Evolutionary conservation across 2,113 vertebrate species (phyloP), one percentile per base, ranked within the genome.

Genomic region (Pholis gunnellus): DNA sequence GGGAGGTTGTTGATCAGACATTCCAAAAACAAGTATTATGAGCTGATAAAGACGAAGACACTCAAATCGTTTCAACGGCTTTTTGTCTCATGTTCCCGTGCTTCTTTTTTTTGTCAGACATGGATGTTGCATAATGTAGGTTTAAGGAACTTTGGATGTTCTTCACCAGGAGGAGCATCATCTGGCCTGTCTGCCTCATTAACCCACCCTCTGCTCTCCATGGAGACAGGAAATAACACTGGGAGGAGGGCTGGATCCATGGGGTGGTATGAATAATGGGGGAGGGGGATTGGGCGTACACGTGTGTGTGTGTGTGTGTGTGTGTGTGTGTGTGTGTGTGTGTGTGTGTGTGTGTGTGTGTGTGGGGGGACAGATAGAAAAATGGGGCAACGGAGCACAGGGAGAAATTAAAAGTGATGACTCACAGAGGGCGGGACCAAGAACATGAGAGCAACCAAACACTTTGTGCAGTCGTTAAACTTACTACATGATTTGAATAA

Each of bases 121-220:
- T 29, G 14, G 36, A 8, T 71, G 0, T 79, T 87, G 46, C 46
- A 68, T 84, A 76, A 78, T 75, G 36, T 72, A 85, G 82, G 87
- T 88, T 82, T 81, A 81, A 84, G 86, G 65, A 83, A 91, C 65
- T 86, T 80, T 85, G 72, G 84, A 89, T 77, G 84, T 91, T 86
- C 87, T 86, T 87, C 79, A 91, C 66, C 71, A 86, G 84, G 81
- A 88, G 80, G 74, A 82, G 87, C 91, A 92, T 93, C 92, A 91
- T 92, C 90, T 91, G 92, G 86, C 87, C 76, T 69, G 57, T 90
- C 80, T 91, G 92, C 91, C 80, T 92, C 93, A 92, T 92, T 94
- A 93, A 86, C 66, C 86, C 67, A 83, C 86, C 61, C 77, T 81
- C 78, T 54, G 81, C 63, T 82, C 84, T 88, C 91, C 80, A 72